Evolutionary conservation across 2,113 vertebrate genomes (phyloP).

Genomic region (Entomyzon cyanotis): DNA sequence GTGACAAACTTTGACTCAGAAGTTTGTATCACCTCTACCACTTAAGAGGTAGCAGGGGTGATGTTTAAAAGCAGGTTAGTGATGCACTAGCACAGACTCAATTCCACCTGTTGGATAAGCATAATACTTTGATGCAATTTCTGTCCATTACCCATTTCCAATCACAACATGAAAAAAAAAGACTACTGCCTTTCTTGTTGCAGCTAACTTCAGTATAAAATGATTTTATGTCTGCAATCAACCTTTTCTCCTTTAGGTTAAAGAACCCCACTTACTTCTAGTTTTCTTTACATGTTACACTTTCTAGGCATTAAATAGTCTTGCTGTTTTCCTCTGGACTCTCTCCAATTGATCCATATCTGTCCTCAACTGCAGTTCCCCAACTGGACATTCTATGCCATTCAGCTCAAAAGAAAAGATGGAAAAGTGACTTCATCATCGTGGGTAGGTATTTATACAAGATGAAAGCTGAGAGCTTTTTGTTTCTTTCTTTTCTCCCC

Average conservation of each 20-base stretch:
- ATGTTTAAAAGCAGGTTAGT: not conserved
- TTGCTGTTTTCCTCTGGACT: constrained; percentile 50
- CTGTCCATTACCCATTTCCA: not conserved
- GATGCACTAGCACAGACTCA: not conserved
- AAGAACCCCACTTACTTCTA: constrained; percentile 60
- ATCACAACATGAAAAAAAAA: not conserved
- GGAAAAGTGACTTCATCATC: constrained; percentile 44
- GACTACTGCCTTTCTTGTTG: not conserved
- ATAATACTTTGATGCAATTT: not conserved
- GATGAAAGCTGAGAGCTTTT: not conserved
- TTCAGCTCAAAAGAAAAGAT: constrained; percentile 57
- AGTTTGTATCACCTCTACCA: not conserved
- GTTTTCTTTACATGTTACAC: constrained; percentile 50
- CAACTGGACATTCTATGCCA: constrained; percentile 34
- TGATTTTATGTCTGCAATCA: not conserved
- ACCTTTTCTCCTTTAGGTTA: constrained; percentile 46
- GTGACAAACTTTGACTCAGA: not conserved
- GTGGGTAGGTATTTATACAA: constrained; percentile 2
- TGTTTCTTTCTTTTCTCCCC: not conserved
- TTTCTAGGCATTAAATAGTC: constrained; percentile 56
- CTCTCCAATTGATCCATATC: constrained; percentile 52
- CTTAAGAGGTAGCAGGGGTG: not conserved
- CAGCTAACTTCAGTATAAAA: not conserved
- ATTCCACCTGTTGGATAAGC: not conserved
- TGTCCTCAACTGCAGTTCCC: constrained; percentile 59